Evolutionary conservation across 2,113 vertebrate genomes (phyloP).

Genomic region (Toxotes jaculatrix): DNA sequence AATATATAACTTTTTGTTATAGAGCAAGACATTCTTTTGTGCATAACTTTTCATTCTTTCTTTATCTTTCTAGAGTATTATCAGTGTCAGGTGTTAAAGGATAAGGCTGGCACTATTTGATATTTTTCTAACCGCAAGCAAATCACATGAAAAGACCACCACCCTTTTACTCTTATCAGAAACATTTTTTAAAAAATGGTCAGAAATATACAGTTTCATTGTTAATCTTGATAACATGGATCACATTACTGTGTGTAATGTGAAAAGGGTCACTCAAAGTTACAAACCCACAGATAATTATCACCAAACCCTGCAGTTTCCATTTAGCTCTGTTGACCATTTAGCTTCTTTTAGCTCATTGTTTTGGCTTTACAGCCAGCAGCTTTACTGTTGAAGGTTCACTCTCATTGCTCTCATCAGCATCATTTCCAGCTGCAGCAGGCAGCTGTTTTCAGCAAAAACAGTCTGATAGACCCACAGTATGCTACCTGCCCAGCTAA

Average conservation of each 20-base stretch:
- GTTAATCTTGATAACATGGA: background rate
- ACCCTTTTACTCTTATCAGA: background rate
- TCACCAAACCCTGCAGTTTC: background rate
- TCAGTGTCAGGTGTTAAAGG: background rate
- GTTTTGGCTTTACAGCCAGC: background rate
- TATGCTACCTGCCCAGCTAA: background rate
- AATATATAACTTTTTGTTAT: conserved; percentile 13
- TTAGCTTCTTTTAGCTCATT: background rate
- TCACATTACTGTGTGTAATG: background rate
- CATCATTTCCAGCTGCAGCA: background rate
- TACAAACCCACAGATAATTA: background rate
- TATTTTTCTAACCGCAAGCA: conserved; percentile 1
- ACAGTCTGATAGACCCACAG: background rate
- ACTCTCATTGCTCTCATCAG: background rate
- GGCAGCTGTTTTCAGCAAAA: background rate
- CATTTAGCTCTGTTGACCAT: background rate
- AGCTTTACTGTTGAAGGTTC: background rate
- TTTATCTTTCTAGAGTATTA: background rate
- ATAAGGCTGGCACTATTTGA: background rate
- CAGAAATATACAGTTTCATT: background rate
- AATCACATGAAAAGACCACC: background rate
- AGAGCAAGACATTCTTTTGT: background rate
- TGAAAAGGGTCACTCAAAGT: background rate
- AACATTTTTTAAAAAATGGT: background rate
- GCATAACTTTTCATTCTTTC: background rate